Evolutionary conservation across 2,888 invertebrate genomes (phyloP).

Genomic region (Andrena haemorrhoa): DNA sequence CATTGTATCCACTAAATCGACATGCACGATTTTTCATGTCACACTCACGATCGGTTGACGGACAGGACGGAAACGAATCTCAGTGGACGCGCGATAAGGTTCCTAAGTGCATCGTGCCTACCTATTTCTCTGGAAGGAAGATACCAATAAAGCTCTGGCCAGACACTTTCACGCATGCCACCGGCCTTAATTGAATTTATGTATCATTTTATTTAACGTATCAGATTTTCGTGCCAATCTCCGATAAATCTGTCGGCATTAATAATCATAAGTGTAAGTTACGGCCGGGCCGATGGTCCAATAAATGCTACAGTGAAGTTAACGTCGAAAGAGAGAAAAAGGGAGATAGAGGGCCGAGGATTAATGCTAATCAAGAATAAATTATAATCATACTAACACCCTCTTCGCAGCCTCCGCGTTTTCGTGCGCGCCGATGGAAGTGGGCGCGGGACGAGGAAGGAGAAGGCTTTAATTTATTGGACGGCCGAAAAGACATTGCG

Average conservation of each 20-base stretch:
- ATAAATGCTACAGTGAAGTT: constrained; percentile 81
- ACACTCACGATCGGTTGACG: too few species aligned
- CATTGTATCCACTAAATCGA: too few species aligned
- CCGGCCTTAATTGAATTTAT: constrained; percentile 76
- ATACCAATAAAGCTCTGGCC: constrained; percentile 9
- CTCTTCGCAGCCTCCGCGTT: constrained; percentile 48
- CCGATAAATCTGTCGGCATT: constrained; percentile 83
- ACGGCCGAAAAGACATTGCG: constrained; percentile 78
- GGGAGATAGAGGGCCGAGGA: constrained; percentile 65
- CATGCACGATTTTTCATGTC: too few species aligned
- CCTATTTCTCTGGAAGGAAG: constrained; percentile 39
- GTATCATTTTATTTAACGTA: constrained; percentile 76
- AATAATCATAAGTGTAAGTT: constrained; percentile 83
- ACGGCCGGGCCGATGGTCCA: constrained; percentile 77
- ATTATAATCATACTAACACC: constrained; percentile 79
- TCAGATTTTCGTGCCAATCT: constrained; percentile 78
- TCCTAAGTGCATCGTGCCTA: neutral
- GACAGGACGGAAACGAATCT: too few species aligned
- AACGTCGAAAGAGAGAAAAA: constrained; percentile 67
- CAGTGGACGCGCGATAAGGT: neutral
- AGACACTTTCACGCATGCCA: constrained; percentile 50
- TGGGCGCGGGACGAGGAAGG: neutral
- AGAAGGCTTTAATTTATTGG: constrained; percentile 74
- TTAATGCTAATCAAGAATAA: constrained; percentile 83
- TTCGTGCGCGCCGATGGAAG: constrained; percentile 35